Conservation (phyloP, 2,888 invertebrate genomes). For the Muscina levida region DNA sequence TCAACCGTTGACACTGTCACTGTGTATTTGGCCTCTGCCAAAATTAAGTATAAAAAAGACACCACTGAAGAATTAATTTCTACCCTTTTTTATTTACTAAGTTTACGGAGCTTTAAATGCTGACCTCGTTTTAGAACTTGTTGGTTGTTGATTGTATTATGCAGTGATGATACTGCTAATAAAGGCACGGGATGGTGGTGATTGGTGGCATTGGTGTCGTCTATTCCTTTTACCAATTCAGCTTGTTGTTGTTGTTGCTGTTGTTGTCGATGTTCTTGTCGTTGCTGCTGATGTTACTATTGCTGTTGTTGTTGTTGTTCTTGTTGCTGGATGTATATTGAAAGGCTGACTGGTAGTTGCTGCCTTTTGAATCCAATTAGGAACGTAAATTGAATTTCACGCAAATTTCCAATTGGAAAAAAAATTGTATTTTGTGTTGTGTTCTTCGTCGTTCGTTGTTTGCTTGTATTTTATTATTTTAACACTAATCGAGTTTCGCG, state of each 20-base stretch:
- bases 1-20: too few species aligned
- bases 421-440: conserved; percentile 42
- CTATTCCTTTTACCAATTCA: conserved; percentile 26
- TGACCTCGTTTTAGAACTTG: conserved; percentile 34
- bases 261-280: conserved; percentile 5
- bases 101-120: too few species aligned
- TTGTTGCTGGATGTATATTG: background rate
- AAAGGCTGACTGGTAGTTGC: conserved; percentile 30
- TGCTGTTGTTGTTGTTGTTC: background rate
- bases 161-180: conserved; percentile 27
- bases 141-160: conserved; percentile 16
- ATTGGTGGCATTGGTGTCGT: conserved; percentile 6
- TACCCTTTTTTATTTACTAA: too few species aligned
- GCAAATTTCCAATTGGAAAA: conserved; percentile 61
- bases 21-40: too few species aligned
- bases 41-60: too few species aligned
- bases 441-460: conserved; percentile 40
- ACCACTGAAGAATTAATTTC: too few species aligned
- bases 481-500: conserved; percentile 58
- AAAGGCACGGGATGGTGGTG: conserved; percentile 10
- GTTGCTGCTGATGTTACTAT: conserved; percentile 23
- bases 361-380: conserved; percentile 61
- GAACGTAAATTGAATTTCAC: conserved; percentile 59
- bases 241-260: conserved; percentile 9
- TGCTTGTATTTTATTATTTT: conserved; percentile 44